phyloP scores from a whole-genome alignment of 2,113 vertebrate genomes.

The Cromileptes altivelis region DNA sequence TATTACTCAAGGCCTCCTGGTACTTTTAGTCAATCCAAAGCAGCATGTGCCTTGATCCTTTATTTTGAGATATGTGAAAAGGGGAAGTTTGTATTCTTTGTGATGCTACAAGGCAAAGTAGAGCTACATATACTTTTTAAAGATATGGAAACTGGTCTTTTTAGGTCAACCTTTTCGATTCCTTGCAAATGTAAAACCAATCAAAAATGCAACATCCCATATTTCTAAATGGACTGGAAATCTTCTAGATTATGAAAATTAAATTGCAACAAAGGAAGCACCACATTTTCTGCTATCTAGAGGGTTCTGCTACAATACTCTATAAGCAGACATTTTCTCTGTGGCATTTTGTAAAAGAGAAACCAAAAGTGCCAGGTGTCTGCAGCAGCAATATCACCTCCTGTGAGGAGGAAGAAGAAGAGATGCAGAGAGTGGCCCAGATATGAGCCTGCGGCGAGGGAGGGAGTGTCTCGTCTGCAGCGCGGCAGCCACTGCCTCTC shows the following conservation, averaged over 20 bases:
- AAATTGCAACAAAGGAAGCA: not conserved
- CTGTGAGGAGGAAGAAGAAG: constrained; percentile 12
- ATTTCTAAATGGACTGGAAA: not conserved
- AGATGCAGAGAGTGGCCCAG: not conserved
- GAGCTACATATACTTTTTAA: not conserved
- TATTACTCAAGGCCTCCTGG: not conserved
- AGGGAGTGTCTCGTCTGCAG: constrained; percentile 23
- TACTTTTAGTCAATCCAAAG: not conserved
- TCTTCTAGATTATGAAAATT: not conserved
- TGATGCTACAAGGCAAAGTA: not conserved
- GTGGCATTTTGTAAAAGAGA: not conserved
- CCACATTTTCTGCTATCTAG: not conserved
- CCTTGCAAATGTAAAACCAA: not conserved
- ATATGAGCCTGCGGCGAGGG: constrained; percentile 9
- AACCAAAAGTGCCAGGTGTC: constrained; percentile 40
- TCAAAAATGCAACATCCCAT: not conserved
- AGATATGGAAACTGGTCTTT: not conserved
- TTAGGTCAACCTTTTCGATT: too few species aligned
- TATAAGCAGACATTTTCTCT: not conserved
- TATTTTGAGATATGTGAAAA: not conserved
- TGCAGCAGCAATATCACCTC: constrained; percentile 8
- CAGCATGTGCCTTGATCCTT: not conserved
- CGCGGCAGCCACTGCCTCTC: constrained; percentile 7
- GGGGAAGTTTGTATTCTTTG: not conserved
- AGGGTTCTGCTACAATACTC: not conserved